Percentiles rank a stretch among this genome's conserved stretches.
Evolutionary conservation across 1,140 invertebrate species (phyloP).

Genomic region (Piezodorus guildinii): DNA sequence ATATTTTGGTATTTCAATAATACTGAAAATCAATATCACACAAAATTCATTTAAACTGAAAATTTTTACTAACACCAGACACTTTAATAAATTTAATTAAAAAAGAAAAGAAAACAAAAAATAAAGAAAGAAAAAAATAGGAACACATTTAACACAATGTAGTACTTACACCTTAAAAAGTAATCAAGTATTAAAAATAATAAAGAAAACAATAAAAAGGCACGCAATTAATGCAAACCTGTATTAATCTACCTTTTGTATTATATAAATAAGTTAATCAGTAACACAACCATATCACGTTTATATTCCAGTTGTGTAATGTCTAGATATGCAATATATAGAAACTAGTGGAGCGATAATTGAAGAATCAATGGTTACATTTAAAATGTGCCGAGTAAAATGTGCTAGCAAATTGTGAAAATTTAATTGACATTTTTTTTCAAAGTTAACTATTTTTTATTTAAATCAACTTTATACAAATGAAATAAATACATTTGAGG

Average conservation of each 20-base stretch:
- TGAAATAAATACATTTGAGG: slow-evolving; percentile 13
- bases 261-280: not conserved
- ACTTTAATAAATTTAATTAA: slow-evolving; percentile 6
- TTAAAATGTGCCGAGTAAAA: slow-evolving; percentile 11
- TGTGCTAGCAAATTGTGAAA: slow-evolving; percentile 12
- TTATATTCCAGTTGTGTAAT: slow-evolving; percentile 3
- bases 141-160: slow-evolving; percentile 12
- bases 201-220: slow-evolving; percentile 2
- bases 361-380: slow-evolving; percentile 8
- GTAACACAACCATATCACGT: slow-evolving; percentile 7
- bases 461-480: slow-evolving; percentile 14
- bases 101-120: slow-evolving; percentile 16
- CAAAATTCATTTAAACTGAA: slow-evolving; percentile 19
- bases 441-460: slow-evolving; percentile 3
- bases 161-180: not conserved
- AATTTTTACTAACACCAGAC: slow-evolving; percentile 15
- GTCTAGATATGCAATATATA: slow-evolving; percentile 10
- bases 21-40: slow-evolving; percentile 25
- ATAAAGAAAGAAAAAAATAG: slow-evolving; percentile 10
- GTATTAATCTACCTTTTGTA: not conserved
- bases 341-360: slow-evolving; percentile 8
- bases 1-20: slow-evolving; percentile 23
- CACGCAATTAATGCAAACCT: not conserved
- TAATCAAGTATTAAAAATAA: not conserved
- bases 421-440: slow-evolving; percentile 16